Evolutionary conservation across 2,888 invertebrate species (phyloP), one percentile per base, ranked within the genome.

Genomic region (Lordiphosa andalusiaca): DNA sequence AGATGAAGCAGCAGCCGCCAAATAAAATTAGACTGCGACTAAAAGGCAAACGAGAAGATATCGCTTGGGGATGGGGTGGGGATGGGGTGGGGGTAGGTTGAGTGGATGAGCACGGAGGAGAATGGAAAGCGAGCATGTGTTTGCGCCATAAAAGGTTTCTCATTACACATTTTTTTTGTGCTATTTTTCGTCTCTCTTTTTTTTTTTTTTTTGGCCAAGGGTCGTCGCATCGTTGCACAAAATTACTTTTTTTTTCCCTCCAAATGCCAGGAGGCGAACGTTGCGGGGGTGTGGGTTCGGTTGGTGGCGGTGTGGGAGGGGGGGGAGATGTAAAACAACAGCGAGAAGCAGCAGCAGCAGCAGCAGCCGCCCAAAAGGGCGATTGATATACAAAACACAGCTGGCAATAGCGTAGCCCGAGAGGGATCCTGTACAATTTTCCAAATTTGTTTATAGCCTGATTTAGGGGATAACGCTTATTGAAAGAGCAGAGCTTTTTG

Each of bases 191-290:
- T 21, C 21, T 33, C 39, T 37, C n/a, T n/a, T n/a, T 44, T 37
- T 44, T 30, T 44, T 47, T 55, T 41, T 37, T 46, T 59, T 80
- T 80, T 76, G 81, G 81, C 77, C 76, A 76, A 81, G 76, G 81
- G 76, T 76, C 81, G 76, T 81, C 81, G 76, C 81, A 76, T 76
- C 81, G 76, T 81, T 76, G 76, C 76, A 76, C 76, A 76, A 76
- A 81, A 76, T 81, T 76, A 81, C 77, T 76, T 76, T 57, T 71
- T 57, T 71, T 74, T 58, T 53, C 44, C 36, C 49, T 37, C 42
- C 46, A 47, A 47, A 40, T 50, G 42, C 62, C 54, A 36, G 44
- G 44, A 19, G 21, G 55, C 41, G 42, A 41, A 37, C 53, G 39
- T 30, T 52, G 49, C 33, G 25, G 19, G 33, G 60, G 52, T 71